A percentile compares a stretch with the other conserved stretches of the same genome.
phyloP scores from a whole-genome alignment of 2,797 vertebrate genomes.

The Aphelocoma californica region DNA sequence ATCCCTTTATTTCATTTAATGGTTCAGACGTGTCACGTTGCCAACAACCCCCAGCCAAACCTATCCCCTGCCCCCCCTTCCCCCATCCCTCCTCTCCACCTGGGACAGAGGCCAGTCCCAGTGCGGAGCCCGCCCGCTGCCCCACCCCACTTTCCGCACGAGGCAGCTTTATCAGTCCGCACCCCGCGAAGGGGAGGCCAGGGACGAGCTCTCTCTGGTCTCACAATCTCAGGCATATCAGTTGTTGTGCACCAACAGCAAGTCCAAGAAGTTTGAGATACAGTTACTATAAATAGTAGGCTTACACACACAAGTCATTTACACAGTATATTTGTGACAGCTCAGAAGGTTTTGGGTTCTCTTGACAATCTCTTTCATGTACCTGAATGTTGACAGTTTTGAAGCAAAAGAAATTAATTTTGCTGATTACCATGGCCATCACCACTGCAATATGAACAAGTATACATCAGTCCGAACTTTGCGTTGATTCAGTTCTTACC shows the following conservation, averaged over 20 bases:
- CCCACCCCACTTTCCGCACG: too few species aligned
- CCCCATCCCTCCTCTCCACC: too few species aligned
- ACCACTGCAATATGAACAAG: background rate
- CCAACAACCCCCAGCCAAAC: too few species aligned
- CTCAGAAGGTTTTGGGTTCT: background rate
- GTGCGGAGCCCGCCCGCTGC: too few species aligned
- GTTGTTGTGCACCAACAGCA: background rate
- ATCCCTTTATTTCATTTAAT: too few species aligned
- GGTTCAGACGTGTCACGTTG: too few species aligned
- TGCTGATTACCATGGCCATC: background rate
- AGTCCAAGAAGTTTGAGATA: background rate
- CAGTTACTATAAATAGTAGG: background rate
- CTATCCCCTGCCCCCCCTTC: too few species aligned
- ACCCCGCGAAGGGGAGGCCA: too few species aligned
- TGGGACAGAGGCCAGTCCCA: too few species aligned
- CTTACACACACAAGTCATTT: background rate
- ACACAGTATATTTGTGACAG: background rate
- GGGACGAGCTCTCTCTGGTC: too few species aligned
- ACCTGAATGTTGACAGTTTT: background rate
- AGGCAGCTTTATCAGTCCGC: too few species aligned
- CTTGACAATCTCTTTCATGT: background rate
- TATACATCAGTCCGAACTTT: background rate
- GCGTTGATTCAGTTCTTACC: background rate
- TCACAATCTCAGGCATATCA: background rate
- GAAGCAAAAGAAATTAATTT: background rate